Evolutionary conservation across 1,140 invertebrate species (phyloP), one percentile per base, ranked within the genome.

Genomic region (Drosophila ercepeae): DNA sequence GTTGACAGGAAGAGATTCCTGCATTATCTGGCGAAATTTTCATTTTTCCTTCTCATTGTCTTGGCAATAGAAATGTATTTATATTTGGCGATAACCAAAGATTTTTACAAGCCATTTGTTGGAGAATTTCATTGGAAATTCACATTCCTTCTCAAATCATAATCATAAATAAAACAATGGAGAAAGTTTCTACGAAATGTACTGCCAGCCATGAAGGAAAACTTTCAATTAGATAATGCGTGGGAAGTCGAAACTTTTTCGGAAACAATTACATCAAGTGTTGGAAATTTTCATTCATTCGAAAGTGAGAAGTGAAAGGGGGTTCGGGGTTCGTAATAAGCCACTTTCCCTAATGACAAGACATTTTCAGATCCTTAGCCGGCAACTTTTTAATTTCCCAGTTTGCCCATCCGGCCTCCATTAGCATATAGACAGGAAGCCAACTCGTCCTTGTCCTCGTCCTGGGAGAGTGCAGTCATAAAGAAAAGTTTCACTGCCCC

Each of bases 361-460:
- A 65, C 44, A 72, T 75, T 73, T 44, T 65, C 49, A 63, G 73
- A 72, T 63, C 73, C 77, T 42, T 48, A 51, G 71, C 48, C 29
- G 50, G 58, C 32, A 61, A 67, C 54, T 84, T 83, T 67, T 79
- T 84, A 81, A 84, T 84, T 84, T 84, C 79, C 79, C 79, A 72
- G 77, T 84, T 78, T 78, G 79, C 79, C 58, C 79, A 67, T 83
- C 95, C 95, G 16, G 95, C 67, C 75, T 92, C 93, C 78, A 71
- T 92, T 59, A 73, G 55, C 71, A 76, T 70, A 44, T 64, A 61
- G 54, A 68, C 51, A 44, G 44, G 13, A 39, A 42, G 42, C 54
- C 32, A 32, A 21, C 21, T 21, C 21, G 21, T 21, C 25, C 25
- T 27, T 5, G 25, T 6, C 5, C 4, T 32, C 29, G 29, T 25